Evolutionary conservation across 2,797 vertebrate genomes (phyloP).

Genomic region (Fratercula arctica): DNA sequence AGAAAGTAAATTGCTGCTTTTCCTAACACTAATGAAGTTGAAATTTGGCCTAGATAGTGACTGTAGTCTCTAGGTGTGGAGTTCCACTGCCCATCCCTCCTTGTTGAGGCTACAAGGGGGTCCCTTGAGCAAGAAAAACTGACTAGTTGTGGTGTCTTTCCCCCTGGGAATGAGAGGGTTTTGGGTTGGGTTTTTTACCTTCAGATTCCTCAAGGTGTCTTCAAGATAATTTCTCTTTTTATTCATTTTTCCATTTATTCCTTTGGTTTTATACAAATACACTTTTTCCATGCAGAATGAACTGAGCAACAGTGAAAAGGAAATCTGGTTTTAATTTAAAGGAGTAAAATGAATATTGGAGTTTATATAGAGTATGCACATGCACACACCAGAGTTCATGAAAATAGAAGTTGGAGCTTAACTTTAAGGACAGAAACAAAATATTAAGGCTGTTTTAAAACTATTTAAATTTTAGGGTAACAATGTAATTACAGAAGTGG

Average conservation of each 20-base stretch:
- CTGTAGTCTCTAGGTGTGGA: neutral
- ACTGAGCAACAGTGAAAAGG: neutral
- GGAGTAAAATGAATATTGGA: neutral
- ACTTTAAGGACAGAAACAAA: neutral
- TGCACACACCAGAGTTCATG: neutral
- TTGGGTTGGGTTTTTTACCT: neutral
- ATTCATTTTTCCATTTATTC: neutral
- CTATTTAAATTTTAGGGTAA: neutral
- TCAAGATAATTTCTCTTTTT: neutral
- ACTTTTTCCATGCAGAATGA: neutral
- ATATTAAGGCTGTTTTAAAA: neutral
- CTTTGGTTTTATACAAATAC: neutral
- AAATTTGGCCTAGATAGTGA: neutral
- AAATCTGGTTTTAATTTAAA: neutral
- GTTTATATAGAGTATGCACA: neutral
- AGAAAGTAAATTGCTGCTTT: neutral
- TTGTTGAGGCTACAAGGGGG: neutral
- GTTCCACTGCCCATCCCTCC: neutral
- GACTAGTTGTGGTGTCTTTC: neutral
- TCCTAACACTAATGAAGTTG: neutral
- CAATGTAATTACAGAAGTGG: neutral
- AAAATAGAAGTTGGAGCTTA: neutral
- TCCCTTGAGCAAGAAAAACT: neutral
- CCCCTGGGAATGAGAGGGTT: accelerated
- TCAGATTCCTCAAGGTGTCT: neutral